phyloP scores from a whole-genome alignment of 2,797 vertebrate genomes.

The Podarcis siculus region DNA sequence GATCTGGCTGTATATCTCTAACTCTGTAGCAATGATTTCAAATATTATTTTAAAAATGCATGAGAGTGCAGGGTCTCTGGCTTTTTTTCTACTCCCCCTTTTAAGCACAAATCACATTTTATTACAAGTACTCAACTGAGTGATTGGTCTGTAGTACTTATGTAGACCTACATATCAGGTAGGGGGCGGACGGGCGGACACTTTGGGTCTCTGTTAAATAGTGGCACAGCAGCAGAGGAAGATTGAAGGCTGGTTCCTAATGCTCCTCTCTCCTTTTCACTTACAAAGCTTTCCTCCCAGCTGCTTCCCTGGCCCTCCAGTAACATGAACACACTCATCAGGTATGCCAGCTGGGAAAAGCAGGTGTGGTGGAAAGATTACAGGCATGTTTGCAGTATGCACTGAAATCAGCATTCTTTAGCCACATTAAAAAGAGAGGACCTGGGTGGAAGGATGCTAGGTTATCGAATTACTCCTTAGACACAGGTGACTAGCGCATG shows the following conservation, averaged over 20 bases:
- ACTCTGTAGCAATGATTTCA: background rate
- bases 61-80: background rate
- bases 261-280: background rate
- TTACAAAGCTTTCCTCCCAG: background rate
- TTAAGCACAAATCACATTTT: background rate
- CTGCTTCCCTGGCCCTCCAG: background rate
- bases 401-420: background rate
- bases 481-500: too few species aligned
- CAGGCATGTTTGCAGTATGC: too few species aligned
- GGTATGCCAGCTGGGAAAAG: too few species aligned
- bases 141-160: background rate
- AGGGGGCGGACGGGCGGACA: background rate
- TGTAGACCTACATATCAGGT: background rate
- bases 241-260: background rate
- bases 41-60: background rate
- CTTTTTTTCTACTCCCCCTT: background rate
- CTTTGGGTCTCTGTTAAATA: background rate
- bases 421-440: constrained; percentile 17
- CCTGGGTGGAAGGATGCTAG: background rate
- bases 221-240: background rate
- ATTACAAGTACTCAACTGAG: background rate
- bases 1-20: background rate
- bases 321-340: background rate
- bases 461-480: background rate
- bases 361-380: too few species aligned